Base-by-base conservation (phyloP, 2,797 vertebrate species). In the Dendrocincla tyrannina region DNA sequence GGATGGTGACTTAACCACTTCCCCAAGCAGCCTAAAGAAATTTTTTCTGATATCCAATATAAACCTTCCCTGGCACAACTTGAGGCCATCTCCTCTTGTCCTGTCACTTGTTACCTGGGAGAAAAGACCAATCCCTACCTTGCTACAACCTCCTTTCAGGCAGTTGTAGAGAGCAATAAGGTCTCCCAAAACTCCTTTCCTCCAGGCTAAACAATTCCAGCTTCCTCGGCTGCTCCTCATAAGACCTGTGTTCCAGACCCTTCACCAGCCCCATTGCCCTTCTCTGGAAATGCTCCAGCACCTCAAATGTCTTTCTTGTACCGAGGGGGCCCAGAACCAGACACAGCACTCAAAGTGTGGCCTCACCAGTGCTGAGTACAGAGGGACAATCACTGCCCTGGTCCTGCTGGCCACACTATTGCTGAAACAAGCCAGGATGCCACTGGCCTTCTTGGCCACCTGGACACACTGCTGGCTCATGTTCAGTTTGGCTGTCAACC, bases 121-220 rank as follows among this genome's bases (percentile, higher is more conserved):
- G 35, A 59, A 59, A 24, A 59, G 10, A 59, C 16, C 2, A 8
- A 59, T 24, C 35, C 16, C 56, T 19, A n/a, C 22, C 32, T 49
- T 0, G 0, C 6, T 35, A 28, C 13, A 75, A 1, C 0, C 22
- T 53, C 30, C 27, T 88, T 68, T 69, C 55, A 55, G 41, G 12
- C 10, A 16, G 3, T 32, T 23, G 27, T 28, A 46, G 33, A 46
- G 11, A 47, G 20, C 10, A 3, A 2, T 46, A 35, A 60, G 7
- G 18, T 60, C 30, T 47, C 15, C 15, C 3, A 8, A 68, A 2
- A 13, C 1, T 67, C 25, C 25, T 67, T 11, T 8, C 32, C 25
- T 60, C 41, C 33, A 6, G 30, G 30, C 4, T 9, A 17, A 53
- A 30, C 14, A 33, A 0, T 8, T 7, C 47, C 30, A 62, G 7